Percentiles rank a stretch among this genome's conserved stretches.
These are phyloP conservation scores for Apomyelois bistriatella DNA, from an alignment of 2,888 invertebrate species.

Conservation along the genomic window DNA sequence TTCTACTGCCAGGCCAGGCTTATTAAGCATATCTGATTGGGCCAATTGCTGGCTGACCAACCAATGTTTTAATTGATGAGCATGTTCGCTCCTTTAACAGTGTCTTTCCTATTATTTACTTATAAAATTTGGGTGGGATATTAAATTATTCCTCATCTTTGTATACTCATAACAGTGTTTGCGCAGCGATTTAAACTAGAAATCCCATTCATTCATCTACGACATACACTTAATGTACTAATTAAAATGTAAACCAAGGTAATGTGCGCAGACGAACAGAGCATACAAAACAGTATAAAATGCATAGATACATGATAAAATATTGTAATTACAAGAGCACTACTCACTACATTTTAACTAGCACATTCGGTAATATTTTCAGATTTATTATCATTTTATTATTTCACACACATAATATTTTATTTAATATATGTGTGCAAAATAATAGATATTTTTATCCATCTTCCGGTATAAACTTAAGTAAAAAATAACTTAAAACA, in stretches of 20 bases:
- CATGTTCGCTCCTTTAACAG: too few relatives aligned
- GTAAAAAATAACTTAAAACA: too few relatives aligned
- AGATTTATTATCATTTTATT: constrained; percentile 38
- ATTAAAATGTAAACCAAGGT: constrained; percentile 62
- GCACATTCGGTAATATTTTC: constrained; percentile 72
- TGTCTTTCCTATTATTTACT: too few relatives aligned
- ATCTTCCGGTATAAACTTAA: neutral
- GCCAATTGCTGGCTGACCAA: too few relatives aligned
- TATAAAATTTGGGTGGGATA: too few relatives aligned
- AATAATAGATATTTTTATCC: neutral
- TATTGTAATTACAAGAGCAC: constrained; percentile 33
- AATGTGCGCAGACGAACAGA: constrained; percentile 32
- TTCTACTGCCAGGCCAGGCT: too few relatives aligned
- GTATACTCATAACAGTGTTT: too few relatives aligned
- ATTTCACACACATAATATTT: neutral
- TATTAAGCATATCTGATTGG: too few relatives aligned
- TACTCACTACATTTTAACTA: constrained; percentile 68
- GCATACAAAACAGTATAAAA: constrained; percentile 39
- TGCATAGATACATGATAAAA: constrained; percentile 39
- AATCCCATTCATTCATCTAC: constrained; percentile 40
- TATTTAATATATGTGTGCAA: neutral
- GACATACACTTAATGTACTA: constrained; percentile 48
- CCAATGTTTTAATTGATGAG: too few relatives aligned
- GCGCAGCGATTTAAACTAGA: constrained; percentile 10
- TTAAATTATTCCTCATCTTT: too few relatives aligned